These are phyloP conservation scores for Bradypodion pumilum DNA, from an alignment of 2,797 vertebrate species.

Conservation along the genomic window DNA sequence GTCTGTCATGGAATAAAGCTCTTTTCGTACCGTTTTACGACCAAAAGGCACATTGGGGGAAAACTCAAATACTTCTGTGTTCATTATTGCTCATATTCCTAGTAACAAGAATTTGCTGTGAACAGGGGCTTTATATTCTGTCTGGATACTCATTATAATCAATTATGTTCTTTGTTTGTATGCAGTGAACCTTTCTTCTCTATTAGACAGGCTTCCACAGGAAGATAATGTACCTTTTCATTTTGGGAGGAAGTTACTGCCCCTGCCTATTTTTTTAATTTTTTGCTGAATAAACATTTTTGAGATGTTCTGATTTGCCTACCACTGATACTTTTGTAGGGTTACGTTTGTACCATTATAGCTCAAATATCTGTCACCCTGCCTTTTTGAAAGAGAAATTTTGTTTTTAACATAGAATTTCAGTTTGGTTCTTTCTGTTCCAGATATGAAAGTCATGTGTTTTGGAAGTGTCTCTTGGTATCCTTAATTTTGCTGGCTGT, in stretches of 20 bases:
- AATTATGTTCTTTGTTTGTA: constrained; percentile 67
- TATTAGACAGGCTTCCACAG: constrained; percentile 55
- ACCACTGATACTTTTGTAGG: constrained; percentile 44
- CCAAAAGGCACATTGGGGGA: constrained; percentile 22
- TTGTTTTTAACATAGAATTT: constrained; percentile 58
- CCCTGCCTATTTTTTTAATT: not conserved
- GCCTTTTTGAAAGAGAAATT: constrained; percentile 52
- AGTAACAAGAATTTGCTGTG: constrained; percentile 69
- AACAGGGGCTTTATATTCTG: constrained; percentile 64
- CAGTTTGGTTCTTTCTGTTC: constrained; percentile 56
- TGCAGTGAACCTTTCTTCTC: constrained; percentile 60
- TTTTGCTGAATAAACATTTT: constrained; percentile 63
- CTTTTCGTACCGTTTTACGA: constrained; percentile 28
- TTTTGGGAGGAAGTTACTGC: constrained; percentile 47
- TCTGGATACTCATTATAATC: constrained; percentile 67
- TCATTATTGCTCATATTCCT: constrained; percentile 36
- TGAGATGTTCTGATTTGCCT: constrained; percentile 33
- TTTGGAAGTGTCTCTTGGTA: constrained; percentile 58
- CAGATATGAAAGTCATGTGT: constrained; percentile 58
- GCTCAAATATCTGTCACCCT: constrained; percentile 53
- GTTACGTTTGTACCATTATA: constrained; percentile 55
- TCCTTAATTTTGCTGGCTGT: constrained; percentile 46
- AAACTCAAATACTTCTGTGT: constrained; percentile 56
- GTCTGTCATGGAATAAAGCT: constrained; percentile 37
- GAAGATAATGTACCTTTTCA: constrained; percentile 61